Conservation (phyloP, 2,113 vertebrate species). For the Baryphthengus martii region DNA sequence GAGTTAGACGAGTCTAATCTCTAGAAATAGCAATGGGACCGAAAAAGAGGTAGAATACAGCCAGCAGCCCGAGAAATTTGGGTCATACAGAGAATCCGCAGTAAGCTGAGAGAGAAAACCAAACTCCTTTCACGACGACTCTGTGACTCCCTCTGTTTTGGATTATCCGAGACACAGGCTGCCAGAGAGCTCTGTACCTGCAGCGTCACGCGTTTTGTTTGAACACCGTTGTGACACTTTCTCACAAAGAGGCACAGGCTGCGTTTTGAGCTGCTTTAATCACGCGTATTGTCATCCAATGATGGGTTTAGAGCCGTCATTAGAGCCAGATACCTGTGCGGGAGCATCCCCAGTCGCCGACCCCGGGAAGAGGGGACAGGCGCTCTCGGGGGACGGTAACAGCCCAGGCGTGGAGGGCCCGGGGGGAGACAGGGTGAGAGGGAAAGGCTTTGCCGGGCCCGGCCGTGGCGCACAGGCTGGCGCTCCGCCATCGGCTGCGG, state of each 20-base stretch:
- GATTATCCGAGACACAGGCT: background rate
- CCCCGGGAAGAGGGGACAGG: background rate
- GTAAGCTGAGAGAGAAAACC: background rate
- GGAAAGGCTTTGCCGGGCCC: background rate
- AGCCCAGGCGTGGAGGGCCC: too few species aligned
- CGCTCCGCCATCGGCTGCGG: conserved; percentile 9
- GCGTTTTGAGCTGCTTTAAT: background rate
- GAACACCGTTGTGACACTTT: fast-evolving
- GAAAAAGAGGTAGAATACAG: background rate
- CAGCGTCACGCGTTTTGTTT: background rate
- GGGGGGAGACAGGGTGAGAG: background rate
- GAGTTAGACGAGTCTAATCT: background rate
- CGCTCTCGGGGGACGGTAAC: background rate
- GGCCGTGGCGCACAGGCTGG: background rate
- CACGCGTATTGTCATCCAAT: fast-evolving
- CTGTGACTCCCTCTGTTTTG: background rate
- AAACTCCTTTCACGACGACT: background rate
- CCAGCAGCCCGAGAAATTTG: background rate
- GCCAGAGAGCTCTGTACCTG: background rate
- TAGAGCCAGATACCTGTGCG: fast-evolving
- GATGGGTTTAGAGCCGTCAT: background rate
- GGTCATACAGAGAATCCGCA: background rate
- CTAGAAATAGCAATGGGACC: background rate
- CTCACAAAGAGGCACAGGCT: background rate
- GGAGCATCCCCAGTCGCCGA: background rate